phyloP scores from a whole-genome alignment of 2,888 invertebrate genomes.

The Andrena praecox region DNA sequence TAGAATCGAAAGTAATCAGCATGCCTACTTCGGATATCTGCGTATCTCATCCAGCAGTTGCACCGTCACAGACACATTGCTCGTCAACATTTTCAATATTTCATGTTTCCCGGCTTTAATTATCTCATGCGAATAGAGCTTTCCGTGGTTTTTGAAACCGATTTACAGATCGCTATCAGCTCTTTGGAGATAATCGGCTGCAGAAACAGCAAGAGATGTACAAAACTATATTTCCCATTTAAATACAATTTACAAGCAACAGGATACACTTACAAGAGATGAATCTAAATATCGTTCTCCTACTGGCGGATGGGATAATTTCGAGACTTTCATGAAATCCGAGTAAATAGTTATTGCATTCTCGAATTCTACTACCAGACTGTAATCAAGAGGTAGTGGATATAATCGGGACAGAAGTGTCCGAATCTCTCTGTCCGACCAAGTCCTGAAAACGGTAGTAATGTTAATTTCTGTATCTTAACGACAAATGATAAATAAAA shows the following conservation, averaged over 20 bases:
- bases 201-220: constrained; percentile 68
- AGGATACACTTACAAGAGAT: constrained; percentile 86
- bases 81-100: constrained; percentile 91
- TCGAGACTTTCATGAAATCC: constrained; percentile 80
- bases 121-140: constrained; percentile 87
- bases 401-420: constrained; percentile 89
- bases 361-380: constrained; percentile 89
- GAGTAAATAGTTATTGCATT: constrained; percentile 89
- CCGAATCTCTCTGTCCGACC: constrained; percentile 92
- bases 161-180: constrained; percentile 87
- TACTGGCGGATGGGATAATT: constrained; percentile 85
- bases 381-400: constrained; percentile 89
- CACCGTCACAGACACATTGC: constrained; percentile 90
- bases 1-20: too few relatives aligned
- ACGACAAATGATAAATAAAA: background rate
- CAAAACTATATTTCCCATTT: background rate
- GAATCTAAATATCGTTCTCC: constrained; percentile 91
- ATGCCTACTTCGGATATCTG: constrained; percentile 89
- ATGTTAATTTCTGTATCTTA: constrained; percentile 7
- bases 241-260: background rate
- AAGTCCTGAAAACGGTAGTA: constrained; percentile 86
- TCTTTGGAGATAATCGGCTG: constrained; percentile 89
- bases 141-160: constrained; percentile 86
- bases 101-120: constrained; percentile 87
- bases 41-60: constrained; percentile 90